These are phyloP conservation scores for Eubucco bourcierii DNA, from an alignment of 2,113 vertebrate species.

Conservation along the genomic window DNA sequence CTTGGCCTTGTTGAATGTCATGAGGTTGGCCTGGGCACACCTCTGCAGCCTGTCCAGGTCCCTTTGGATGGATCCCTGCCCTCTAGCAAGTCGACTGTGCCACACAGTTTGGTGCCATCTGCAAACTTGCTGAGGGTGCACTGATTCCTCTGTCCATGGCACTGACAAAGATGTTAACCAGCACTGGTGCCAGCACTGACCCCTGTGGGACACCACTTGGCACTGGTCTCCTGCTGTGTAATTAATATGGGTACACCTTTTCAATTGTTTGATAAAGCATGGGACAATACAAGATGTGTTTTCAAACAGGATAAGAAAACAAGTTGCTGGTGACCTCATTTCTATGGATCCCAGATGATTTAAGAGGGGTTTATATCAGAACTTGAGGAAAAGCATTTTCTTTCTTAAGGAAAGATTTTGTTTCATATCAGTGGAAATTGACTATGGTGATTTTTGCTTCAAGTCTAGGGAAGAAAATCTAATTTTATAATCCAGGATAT, in stretches of 20 bases:
- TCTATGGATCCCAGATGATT: not conserved
- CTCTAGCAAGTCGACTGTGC: too few relatives aligned
- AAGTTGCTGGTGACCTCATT: not conserved
- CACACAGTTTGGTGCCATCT: too few relatives aligned
- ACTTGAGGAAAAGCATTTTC: not conserved
- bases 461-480: not conserved
- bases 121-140: too few relatives aligned
- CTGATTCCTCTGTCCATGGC: too few relatives aligned
- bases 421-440: not conserved
- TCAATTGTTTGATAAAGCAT: not conserved
- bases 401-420: not conserved
- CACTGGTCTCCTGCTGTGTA: too few relatives aligned
- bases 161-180: too few relatives aligned
- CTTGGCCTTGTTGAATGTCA: too few relatives aligned
- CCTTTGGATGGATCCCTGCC: too few relatives aligned
- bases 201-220: too few relatives aligned
- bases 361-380: not conserved
- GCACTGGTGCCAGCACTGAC: too few relatives aligned
- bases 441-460: not conserved
- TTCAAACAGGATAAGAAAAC: not conserved
- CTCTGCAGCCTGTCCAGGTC: too few relatives aligned
- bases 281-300: not conserved
- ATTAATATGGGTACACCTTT: not conserved
- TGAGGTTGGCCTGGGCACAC: too few relatives aligned
- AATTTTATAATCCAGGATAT: not conserved